Conservation (phyloP, 1,140 invertebrate species). For the Cataglyphis hispanica region DNA sequence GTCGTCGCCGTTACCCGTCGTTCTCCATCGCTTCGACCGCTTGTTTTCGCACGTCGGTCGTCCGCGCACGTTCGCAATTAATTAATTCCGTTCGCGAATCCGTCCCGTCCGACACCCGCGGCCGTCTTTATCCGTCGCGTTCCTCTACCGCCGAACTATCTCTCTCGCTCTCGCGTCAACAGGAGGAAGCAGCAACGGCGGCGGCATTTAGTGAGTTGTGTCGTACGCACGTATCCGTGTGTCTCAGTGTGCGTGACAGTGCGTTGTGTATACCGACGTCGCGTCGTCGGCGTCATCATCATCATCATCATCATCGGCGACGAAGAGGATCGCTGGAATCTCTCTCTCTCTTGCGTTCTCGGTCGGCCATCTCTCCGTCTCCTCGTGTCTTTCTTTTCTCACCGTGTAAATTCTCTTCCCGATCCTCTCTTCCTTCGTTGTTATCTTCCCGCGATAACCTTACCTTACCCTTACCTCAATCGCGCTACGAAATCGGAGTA, state of each 20-base stretch:
- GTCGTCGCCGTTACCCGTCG: conserved; percentile 46
- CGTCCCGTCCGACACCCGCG: conserved; percentile 60
- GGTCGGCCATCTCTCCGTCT: neutral
- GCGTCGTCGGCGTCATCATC: conserved; percentile 40
- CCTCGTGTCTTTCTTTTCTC: neutral
- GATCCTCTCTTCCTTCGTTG: conserved; percentile 34
- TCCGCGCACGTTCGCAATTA: conserved; percentile 63
- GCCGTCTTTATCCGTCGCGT: conserved; percentile 27
- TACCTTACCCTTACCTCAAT: conserved; percentile 24
- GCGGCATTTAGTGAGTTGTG: conserved; percentile 69
- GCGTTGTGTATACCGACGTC: conserved; percentile 67
- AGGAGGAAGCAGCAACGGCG: neutral
- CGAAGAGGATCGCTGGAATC: conserved; percentile 14
- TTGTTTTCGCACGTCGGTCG: conserved; percentile 54
- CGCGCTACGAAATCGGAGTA: conserved; percentile 46
- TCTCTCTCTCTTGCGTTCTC: neutral
- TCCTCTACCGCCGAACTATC: conserved; percentile 29
- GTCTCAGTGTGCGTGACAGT: conserved; percentile 53
- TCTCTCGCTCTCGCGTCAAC: conserved; percentile 4
- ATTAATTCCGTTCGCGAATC: conserved; percentile 78
- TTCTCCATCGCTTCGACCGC: conserved; percentile 19
- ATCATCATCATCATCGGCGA: conserved; percentile 6
- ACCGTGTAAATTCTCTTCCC: neutral
- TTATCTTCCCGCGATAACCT: conserved; percentile 24
- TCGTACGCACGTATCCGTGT: conserved; percentile 32